These are phyloP conservation scores for Stegastes partitus DNA, from an alignment of 2,113 vertebrate genomes.

Conservation along the genomic window DNA sequence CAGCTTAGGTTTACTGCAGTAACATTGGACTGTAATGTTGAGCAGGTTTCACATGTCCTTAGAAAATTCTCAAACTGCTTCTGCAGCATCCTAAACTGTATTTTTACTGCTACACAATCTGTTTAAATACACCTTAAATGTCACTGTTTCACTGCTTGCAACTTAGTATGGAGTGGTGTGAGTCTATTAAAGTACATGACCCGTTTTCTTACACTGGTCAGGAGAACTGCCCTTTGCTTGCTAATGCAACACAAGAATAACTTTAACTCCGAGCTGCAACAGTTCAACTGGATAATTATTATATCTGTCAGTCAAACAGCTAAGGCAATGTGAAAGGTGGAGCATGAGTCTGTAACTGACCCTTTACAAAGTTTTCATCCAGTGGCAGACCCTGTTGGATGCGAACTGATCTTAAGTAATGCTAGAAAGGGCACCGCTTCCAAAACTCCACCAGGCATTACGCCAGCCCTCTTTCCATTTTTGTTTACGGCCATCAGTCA, in stretches of 20 bases:
- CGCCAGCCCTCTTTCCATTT: constrained; percentile 15
- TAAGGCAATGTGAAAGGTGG: not conserved
- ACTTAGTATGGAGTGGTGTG: too few relatives aligned
- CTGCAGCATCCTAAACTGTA: not conserved
- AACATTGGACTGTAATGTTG: not conserved
- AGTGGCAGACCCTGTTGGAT: constrained; percentile 1
- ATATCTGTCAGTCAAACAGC: constrained; percentile 5
- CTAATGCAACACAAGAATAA: not conserved
- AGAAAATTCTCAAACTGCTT: constrained; percentile 4
- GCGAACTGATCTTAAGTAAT: not conserved
- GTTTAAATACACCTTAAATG: not conserved
- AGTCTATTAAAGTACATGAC: not conserved
- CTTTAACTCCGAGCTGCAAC: not conserved
- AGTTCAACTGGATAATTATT: constrained; percentile 12
- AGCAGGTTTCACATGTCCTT: constrained; percentile 22
- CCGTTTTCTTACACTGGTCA: not conserved
- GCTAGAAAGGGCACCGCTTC: not conserved
- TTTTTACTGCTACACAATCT: too few relatives aligned
- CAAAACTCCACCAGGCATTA: constrained; percentile 31
- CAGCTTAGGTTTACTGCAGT: constrained; percentile 8
- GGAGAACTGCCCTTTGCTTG: not conserved
- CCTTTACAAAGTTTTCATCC: constrained; percentile 14
- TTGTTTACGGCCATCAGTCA: constrained; percentile 57
- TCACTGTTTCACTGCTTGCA: too few relatives aligned
- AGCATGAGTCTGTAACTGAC: not conserved